Evolutionary conservation across 2,113 vertebrate genomes (phyloP), one percentile per base, ranked within the genome.

Genomic region (Sinocyclocheilus anophthalmus): DNA sequence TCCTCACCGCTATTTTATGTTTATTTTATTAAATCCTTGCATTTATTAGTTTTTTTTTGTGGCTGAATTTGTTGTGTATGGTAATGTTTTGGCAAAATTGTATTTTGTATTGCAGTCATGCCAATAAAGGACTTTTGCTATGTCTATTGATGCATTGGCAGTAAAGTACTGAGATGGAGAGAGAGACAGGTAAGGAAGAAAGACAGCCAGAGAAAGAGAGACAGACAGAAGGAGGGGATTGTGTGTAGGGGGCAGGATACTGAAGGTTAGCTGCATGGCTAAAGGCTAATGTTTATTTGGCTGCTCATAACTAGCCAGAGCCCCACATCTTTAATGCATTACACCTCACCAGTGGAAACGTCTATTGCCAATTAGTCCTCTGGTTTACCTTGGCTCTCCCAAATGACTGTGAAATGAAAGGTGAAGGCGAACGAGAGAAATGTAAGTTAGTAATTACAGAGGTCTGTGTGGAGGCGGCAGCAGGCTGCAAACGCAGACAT

Each of bases 361-460:
- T 87, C 70, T 65, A 86, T 85, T 88, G 81, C 82, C 88, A 90
- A 89, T 91, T 90, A 89, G 84, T 73, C 73, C 81, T 80, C 37
- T 70, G 89, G 83, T 90, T 90, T 90, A 87, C 89, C 83, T 90
- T 88, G 87, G 88, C 87, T 88, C 69, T 69, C 30, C 16, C 76
- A 86, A 83, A 73, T 48, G 61, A 48, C 79, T 86, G 86, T 59
- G 83, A 88, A 90, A 90, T 84, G 39, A 91, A 90, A 90, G 67
- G 88, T 85, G 84, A 88, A 88, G 87, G 83, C 63, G 22, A 90
- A 85, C 63, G 72, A 84, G 26, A 88, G 82, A 86, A 86, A 87
- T 81, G 65, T 82, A 86, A 76, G 75, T 83, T 87, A 72, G 87
- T 90, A 89, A 91, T 90, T 91, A 90, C 70, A 85, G 84, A 84